phyloP scores from a whole-genome alignment of 2,888 invertebrate genomes.

The Ferrisia virgata region DNA sequence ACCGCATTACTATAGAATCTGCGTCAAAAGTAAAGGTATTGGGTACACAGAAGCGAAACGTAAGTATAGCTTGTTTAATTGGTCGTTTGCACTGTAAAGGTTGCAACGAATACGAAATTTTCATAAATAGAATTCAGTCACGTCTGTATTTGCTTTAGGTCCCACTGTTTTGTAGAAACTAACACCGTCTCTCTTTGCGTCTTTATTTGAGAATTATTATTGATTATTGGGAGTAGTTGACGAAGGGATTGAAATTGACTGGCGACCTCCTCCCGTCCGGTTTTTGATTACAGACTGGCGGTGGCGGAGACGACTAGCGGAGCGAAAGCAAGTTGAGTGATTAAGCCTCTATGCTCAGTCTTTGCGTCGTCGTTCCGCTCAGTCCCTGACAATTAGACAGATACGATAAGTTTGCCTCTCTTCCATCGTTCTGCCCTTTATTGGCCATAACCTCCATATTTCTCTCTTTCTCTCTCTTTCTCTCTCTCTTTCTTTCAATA shows the following conservation, averaged over 20 bases:
- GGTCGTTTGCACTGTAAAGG: background rate
- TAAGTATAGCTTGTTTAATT: background rate
- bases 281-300: conserved; percentile 39
- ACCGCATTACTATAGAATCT: background rate
- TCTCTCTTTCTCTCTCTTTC: conserved; percentile 2
- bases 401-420: conserved; percentile 48
- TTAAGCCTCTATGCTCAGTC: conserved; percentile 38
- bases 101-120: background rate
- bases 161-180: conserved; percentile 32
- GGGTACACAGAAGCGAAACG: background rate
- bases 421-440: conserved; percentile 44
- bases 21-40: background rate
- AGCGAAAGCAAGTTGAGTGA: conserved; percentile 43
- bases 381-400: conserved; percentile 49
- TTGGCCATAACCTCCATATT: background rate
- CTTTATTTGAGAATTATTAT: conserved; percentile 43
- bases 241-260: conserved; percentile 48
- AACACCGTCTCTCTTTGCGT: conserved; percentile 40
- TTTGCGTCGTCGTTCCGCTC: conserved; percentile 40
- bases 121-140: conserved; percentile 29
- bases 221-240: conserved; percentile 47
- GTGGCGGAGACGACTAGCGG: conserved; percentile 4
- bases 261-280: conserved; percentile 29
- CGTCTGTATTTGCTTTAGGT: conserved; percentile 38
- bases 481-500: background rate